Conservation (phyloP, 2,797 vertebrate species). For the Philypnodon macrostomus region DNA sequence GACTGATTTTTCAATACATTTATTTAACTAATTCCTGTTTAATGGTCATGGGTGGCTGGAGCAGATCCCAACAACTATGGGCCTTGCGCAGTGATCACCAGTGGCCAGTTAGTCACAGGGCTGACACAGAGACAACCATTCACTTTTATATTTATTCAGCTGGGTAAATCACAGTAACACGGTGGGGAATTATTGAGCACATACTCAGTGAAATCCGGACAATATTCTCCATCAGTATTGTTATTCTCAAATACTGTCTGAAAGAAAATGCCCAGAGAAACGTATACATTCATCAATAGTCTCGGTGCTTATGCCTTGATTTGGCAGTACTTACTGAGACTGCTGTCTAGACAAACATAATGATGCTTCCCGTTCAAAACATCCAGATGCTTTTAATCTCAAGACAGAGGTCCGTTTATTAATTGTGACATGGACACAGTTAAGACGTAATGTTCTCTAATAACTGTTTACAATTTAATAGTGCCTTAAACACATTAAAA, state of each 20-base stretch:
- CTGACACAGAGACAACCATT: no score
- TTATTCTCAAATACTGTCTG: background rate
- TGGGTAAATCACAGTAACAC: no score
- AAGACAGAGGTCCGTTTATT: conserved; percentile 18
- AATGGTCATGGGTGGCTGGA: no score
- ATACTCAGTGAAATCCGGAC: no score
- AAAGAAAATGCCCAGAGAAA: background rate
- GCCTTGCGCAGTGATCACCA: no score
- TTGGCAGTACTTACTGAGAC: conserved; percentile 34
- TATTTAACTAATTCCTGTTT: no score
- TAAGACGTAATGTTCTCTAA: conserved; percentile 14
- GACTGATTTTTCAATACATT: no score
- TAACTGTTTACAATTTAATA: conserved; percentile 25
- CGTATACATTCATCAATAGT: conserved; percentile 10
- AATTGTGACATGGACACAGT: conserved; percentile 8
- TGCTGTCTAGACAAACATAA: conserved; percentile 41
- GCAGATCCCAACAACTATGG: no score
- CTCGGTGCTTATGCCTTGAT: conserved; percentile 32
- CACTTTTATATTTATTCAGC: no score
- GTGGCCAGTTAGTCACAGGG: no score
- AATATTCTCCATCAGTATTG: no score
- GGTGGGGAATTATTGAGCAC: no score
- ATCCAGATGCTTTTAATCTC: conserved; percentile 41
- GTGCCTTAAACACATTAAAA: conserved; percentile 28
- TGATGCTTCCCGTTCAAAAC: conserved; percentile 29